Base-by-base conservation (phyloP, 1,140 invertebrate species). In the Drosophila bocqueti region DNA sequence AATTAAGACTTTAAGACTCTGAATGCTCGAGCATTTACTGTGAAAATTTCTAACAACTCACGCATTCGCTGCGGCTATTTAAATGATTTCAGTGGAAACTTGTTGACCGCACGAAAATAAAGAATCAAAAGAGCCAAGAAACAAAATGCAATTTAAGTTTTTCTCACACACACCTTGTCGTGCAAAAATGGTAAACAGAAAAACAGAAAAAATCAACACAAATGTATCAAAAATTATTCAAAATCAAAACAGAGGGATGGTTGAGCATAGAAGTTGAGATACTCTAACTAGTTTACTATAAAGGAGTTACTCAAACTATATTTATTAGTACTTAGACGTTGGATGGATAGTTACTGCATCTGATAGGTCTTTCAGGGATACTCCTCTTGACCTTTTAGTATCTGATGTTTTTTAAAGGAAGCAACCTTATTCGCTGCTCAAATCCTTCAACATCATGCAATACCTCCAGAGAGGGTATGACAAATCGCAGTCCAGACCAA, bases 1-100 rank as follows among this genome's bases (percentile, higher is more conserved):
- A 83, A 80, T 89, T 87, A 83, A 81, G 74, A 63, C 68, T 75
- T 81, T 55, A 55, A 38, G 60, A 61, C 68, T 64, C 45, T 31
- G 46, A 46, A 61, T 64, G 55, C 47, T 75, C 38, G 34, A 71
- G 64, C 73, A 67, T 78, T 69, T 69, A 61, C 45, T 52, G 34
- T 43, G 38, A 36, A 63, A 78, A 71, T 77, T 62, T 78, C 74
- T 69, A 78, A 21, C 47, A 67, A 47, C 60, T 10, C 45, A 73
- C 69, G 69, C 69, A 73, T 49, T 68, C 64, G 68, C 9, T 24
- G 50, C 63, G 36, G 24, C 43, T 8, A 71, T 73, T 73, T 71
- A 71, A 73, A 73, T 73, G 38, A 72, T 50, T 73, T 73, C 55
- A 43, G 24, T 26, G 18, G 38, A 73, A 73, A 73, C 69, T 73